Percentiles rank a stretch among this genome's conserved stretches.
Conservation (phyloP, 2,888 invertebrate genomes). For the Lycophotia porphyrea region DNA sequence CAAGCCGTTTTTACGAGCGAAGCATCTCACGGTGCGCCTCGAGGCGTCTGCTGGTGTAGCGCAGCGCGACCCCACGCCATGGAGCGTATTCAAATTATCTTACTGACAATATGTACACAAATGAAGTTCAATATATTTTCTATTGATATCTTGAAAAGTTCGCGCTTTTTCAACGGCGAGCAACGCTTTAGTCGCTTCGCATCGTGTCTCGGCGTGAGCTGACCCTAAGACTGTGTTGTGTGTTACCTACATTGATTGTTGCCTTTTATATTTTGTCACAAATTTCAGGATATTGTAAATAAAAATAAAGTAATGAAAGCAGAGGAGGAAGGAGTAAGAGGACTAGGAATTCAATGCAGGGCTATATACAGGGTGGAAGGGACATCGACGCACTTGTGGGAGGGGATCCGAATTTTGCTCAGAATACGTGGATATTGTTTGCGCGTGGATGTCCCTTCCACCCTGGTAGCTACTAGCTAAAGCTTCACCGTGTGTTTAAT, state of each 20-base stretch:
- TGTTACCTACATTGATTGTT: neutral
- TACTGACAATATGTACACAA: neutral
- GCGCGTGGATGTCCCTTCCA: neutral
- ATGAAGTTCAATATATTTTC: neutral
- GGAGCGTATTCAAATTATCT: no score
- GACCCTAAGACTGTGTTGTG: neutral
- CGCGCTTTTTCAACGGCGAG: no score
- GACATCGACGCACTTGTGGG: no score
- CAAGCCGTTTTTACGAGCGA: no score
- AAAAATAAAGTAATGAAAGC: neutral
- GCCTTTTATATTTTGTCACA: neutral
- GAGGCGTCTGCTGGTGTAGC: no score
- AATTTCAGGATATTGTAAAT: neutral
- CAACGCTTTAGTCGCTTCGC: neutral
- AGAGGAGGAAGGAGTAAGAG: neutral
- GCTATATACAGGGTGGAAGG: neutral
- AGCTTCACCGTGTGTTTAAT: constrained; percentile 22
- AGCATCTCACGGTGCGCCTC: no score
- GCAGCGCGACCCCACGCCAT: no score
- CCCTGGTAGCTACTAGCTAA: no score
- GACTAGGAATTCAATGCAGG: neutral
- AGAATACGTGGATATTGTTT: neutral
- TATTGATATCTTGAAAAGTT: neutral
- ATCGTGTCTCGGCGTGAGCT: neutral
- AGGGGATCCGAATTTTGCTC: no score